phyloP scores from a whole-genome alignment of 1,140 invertebrate species.

The Platorchestia sp. region DNA sequence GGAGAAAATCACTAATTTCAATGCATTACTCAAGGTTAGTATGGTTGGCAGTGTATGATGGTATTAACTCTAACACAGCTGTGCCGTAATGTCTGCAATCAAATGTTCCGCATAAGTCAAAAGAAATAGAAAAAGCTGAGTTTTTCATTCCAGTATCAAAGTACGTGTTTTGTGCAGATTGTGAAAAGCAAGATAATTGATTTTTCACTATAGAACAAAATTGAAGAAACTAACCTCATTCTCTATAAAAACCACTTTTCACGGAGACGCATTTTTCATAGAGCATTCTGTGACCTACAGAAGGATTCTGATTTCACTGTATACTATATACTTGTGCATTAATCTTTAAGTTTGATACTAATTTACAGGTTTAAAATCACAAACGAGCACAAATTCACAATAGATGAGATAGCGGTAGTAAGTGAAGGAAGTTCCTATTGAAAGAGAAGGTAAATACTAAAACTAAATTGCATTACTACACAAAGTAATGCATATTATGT shows the following conservation, averaged over 20 bases:
- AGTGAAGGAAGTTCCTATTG: too few species aligned
- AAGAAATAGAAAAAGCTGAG: neutral
- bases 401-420: too few species aligned
- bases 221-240: neutral
- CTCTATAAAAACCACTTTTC: neutral
- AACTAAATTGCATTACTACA: too few species aligned
- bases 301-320: neutral
- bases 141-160: neutral
- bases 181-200: neutral
- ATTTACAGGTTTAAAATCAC: too few species aligned
- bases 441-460: too few species aligned
- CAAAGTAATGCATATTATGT: too few species aligned
- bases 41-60: too few species aligned
- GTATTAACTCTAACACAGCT: too few species aligned
- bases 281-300: neutral
- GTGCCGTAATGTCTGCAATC: neutral
- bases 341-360: too few species aligned
- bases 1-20: neutral
- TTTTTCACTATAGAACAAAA: neutral
- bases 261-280: neutral
- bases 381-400: too few species aligned
- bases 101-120: neutral
- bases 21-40: neutral
- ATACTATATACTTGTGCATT: too few species aligned
- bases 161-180: neutral